phyloP scores from a whole-genome alignment of 1,140 invertebrate species.

The Drosophila obscura region DNA sequence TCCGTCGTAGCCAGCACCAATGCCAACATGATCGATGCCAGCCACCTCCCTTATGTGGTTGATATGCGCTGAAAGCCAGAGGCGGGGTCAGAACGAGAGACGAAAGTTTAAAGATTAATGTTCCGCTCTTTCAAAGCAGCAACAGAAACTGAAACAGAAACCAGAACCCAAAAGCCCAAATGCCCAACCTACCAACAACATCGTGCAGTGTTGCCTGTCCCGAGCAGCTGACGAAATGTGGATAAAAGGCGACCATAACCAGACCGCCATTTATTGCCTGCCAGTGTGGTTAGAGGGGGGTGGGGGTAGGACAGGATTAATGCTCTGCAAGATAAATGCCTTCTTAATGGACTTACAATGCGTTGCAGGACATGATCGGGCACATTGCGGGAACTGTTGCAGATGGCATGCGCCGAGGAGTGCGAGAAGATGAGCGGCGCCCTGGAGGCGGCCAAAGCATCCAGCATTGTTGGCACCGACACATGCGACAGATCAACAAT shows the following conservation, averaged over 20 bases:
- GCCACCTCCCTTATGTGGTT: slow-evolving; percentile 92
- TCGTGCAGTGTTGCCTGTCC: slow-evolving; percentile 90
- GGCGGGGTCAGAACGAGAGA: slow-evolving; percentile 14
- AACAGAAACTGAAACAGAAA: too few relatives aligned
- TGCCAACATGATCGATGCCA: slow-evolving; percentile 93
- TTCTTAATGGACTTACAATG: slow-evolving; percentile 85
- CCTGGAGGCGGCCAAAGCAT: slow-evolving; percentile 89
- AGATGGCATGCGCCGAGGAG: slow-evolving; percentile 93
- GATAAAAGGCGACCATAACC: slow-evolving; percentile 96
- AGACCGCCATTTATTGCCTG: slow-evolving; percentile 90
- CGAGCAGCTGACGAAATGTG: slow-evolving; percentile 92
- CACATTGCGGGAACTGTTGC: slow-evolving; percentile 93
- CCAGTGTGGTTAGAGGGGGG: neutral
- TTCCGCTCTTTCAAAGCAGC: too few relatives aligned
- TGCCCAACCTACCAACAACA: slow-evolving; percentile 88
- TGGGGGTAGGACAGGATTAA: slow-evolving; percentile 33
- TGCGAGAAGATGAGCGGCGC: slow-evolving; percentile 96
- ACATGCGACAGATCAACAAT: slow-evolving; percentile 95
- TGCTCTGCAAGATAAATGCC: slow-evolving; percentile 23
- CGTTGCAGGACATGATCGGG: slow-evolving; percentile 91
- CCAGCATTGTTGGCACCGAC: slow-evolving; percentile 91
- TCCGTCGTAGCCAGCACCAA: slow-evolving; percentile 92
- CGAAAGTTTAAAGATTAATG: slow-evolving; percentile 50
- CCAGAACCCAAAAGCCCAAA: neutral
- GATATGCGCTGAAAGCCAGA: slow-evolving; percentile 89